Evolutionary conservation across 2,113 vertebrate species (phyloP).

Genomic region (Gavia stellata): DNA sequence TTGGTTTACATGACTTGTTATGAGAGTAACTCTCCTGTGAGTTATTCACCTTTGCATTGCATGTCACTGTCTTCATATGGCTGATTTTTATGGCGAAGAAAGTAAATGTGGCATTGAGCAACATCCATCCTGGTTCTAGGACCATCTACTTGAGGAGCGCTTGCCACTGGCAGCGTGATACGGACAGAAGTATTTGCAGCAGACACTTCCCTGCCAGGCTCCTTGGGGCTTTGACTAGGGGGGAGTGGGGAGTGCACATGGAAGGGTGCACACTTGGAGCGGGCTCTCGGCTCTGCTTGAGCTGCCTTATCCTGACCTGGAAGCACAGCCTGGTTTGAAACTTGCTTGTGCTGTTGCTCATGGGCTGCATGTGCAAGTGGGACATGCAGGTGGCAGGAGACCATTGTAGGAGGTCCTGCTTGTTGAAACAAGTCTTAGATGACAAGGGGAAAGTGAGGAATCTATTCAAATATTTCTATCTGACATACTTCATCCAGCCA

Average conservation of each 20-base stretch:
- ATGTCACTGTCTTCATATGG: neutral
- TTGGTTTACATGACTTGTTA: neutral
- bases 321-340: neutral
- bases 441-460: neutral
- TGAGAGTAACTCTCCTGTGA: neutral
- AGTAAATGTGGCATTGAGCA: neutral
- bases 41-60: neutral
- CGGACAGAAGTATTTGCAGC: neutral
- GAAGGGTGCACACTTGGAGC: neutral
- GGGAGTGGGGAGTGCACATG: no score
- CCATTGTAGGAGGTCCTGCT: neutral
- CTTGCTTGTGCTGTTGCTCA: neutral
- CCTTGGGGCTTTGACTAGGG: neutral
- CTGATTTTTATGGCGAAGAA: neutral
- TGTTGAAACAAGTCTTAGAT: neutral
- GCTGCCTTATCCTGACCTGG: neutral
- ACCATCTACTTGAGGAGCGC: neutral
- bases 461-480: neutral
- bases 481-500: neutral
- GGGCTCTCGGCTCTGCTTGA: neutral
- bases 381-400: neutral
- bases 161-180: neutral
- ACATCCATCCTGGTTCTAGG: neutral
- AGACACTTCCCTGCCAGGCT: neutral
- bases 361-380: neutral